These are phyloP conservation scores for Sardinella longiceps DNA, from an alignment of 2,797 vertebrate genomes.

Conservation along the genomic window DNA sequence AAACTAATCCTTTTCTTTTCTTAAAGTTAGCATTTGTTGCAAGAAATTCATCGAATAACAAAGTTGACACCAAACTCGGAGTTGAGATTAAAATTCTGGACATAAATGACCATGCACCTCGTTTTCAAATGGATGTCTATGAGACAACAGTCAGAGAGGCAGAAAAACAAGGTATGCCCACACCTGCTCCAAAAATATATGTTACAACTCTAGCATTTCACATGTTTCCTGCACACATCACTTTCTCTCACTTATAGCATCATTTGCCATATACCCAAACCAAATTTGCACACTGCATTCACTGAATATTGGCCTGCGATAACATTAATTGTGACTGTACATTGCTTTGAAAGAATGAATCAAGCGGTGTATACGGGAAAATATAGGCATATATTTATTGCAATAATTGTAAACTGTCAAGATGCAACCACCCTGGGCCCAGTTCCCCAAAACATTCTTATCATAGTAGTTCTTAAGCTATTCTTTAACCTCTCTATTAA, in stretches of 20 bases:
- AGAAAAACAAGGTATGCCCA: conserved; percentile 64
- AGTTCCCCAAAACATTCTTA: too few species aligned
- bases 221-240: neutral
- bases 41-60: conserved; percentile 45
- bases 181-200: neutral
- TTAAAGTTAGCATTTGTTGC: conserved; percentile 64
- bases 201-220: neutral
- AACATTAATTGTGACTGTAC: too few species aligned
- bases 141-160: conserved; percentile 57
- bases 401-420: too few species aligned
- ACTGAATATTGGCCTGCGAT: neutral
- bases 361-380: too few species aligned
- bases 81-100: conserved; percentile 67
- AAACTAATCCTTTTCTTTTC: neutral
- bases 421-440: too few species aligned
- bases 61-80: conserved; percentile 61
- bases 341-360: too few species aligned
- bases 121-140: conserved; percentile 59
- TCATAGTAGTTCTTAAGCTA: too few species aligned
- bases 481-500: too few species aligned
- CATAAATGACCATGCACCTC: conserved; percentile 76
- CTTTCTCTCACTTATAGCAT: too few species aligned
- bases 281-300: conserved; percentile 35
- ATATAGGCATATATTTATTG: too few species aligned
- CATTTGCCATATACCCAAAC: too few species aligned